Percentiles rank a stretch among this genome's conserved stretches.
These are phyloP conservation scores for Esox lucius DNA, from an alignment of 2,797 vertebrate genomes.

Conservation along the genomic window DNA sequence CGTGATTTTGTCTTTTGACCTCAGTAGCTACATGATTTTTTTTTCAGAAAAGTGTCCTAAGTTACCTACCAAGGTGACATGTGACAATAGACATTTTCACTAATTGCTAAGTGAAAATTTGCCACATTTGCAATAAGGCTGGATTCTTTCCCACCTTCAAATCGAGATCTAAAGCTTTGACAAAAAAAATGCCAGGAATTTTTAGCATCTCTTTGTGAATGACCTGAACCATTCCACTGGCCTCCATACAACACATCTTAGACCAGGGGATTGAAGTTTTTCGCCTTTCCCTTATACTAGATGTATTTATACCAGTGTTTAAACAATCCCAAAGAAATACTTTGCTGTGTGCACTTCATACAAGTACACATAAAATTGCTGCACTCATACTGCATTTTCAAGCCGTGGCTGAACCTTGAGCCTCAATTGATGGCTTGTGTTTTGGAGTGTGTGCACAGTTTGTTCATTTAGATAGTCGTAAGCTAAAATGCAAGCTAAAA, in stretches of 20 bases:
- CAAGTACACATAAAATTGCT: not conserved
- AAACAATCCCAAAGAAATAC: not conserved
- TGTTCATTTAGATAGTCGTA: too few species aligned
- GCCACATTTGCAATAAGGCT: not conserved
- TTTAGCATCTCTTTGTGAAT: not conserved
- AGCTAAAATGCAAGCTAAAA: too few species aligned
- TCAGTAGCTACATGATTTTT: too few species aligned
- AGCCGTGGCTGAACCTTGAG: too few species aligned
- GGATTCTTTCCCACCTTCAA: not conserved
- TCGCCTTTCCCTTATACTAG: not conserved
- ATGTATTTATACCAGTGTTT: not conserved
- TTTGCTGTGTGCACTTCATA: not conserved
- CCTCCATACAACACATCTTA: not conserved
- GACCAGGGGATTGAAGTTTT: not conserved
- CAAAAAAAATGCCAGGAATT: slow-evolving; percentile 3
- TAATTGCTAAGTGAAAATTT: not conserved
- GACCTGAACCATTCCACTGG: not conserved
- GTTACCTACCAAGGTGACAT: too few species aligned
- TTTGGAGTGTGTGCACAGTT: too few species aligned
- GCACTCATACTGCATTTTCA: too few species aligned
- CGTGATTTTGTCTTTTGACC: too few species aligned
- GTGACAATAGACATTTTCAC: too few species aligned
- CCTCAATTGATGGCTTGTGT: too few species aligned
- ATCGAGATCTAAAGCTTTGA: not conserved
- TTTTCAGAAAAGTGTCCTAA: too few species aligned